A percentile compares a stretch with the other conserved stretches of the same genome.
phyloP scores from a whole-genome alignment of 2,888 invertebrate species.

The Acanthopleura granulata region DNA sequence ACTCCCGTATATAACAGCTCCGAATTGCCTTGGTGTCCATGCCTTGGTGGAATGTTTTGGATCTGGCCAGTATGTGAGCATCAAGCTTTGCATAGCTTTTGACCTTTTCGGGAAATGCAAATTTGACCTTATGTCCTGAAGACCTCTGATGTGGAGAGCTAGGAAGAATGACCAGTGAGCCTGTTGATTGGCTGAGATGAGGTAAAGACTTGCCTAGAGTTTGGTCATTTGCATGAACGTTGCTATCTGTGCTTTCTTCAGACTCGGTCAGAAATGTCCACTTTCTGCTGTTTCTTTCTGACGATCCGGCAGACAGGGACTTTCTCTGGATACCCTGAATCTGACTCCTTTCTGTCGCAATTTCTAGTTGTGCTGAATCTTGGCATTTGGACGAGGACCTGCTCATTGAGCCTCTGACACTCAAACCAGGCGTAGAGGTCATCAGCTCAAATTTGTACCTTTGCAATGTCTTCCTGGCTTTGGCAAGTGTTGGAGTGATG shows the following conservation, averaged over 20 bases:
- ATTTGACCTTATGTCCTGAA: constrained; percentile 9
- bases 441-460: neutral
- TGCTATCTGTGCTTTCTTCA: neutral
- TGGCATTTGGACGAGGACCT: neutral
- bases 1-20: neutral
- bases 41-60: constrained; percentile 9
- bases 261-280: constrained; percentile 1
- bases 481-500: constrained; percentile 45
- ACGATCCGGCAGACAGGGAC: neutral
- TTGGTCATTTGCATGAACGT: neutral
- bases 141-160: neutral
- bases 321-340: neutral
- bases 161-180: neutral
- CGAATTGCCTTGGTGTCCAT: neutral
- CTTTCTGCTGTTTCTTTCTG: neutral
- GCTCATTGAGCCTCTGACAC: neutral
- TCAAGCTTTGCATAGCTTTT: constrained; percentile 11
- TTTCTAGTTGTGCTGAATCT: neutral
- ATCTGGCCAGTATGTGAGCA: neutral
- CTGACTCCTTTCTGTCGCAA: neutral
- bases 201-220: neutral
- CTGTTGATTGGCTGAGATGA: neutral
- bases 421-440: neutral
- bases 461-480: constrained; percentile 45
- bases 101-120: constrained; percentile 4